Evolutionary conservation across 2,797 vertebrate species (phyloP), one percentile per base, ranked within the genome.

Genomic region (Argya squamiceps): DNA sequence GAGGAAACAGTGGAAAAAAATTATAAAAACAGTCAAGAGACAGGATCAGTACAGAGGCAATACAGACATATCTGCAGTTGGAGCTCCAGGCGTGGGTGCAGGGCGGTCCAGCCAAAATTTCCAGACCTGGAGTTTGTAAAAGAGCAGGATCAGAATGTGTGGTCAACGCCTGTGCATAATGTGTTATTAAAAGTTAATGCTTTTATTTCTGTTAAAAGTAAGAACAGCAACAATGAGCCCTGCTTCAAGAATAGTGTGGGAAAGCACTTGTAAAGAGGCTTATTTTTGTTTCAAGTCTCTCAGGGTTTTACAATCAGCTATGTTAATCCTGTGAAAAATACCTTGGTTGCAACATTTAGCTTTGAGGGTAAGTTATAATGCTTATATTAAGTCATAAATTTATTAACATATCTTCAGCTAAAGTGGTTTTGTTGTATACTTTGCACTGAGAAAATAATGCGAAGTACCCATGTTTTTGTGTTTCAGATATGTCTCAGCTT

Each of bases 401-500:
- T 80, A 80, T 30, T 49, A 64, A 37, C 29, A 4, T 68, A 34
- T 68, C 68, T 82, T 92, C 81, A 89, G 36, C 74, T 87, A 23
- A 73, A 77, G 63, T 46, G 44, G 52, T 27, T 91, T 86, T 13
- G 15, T 68, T 92, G 34, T 60, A 22, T 49, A 19, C 21, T 73
- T 63, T 59, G 30, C 59, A 29, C 81, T 76, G 74, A 68, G 71
- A 76, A 75, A 74, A 49, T 64, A 79, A 96, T 3, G 3, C 2
- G 4, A 62, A 60, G 77, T 80, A 16, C n/a, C n/a, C n/a, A 10
- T 2, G 2, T 49, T 78, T 91, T 81, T 94, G 49, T 73, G 23
- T 96, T 96, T 77, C 97, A 99, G 99, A 99, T 99, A 92, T 99
- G 99, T 94, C 97, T 99, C 95, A 99, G 99, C 92, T 98, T 99